phyloP scores from a whole-genome alignment of 2,797 vertebrate genomes.

The Taenioides sp. region DNA sequence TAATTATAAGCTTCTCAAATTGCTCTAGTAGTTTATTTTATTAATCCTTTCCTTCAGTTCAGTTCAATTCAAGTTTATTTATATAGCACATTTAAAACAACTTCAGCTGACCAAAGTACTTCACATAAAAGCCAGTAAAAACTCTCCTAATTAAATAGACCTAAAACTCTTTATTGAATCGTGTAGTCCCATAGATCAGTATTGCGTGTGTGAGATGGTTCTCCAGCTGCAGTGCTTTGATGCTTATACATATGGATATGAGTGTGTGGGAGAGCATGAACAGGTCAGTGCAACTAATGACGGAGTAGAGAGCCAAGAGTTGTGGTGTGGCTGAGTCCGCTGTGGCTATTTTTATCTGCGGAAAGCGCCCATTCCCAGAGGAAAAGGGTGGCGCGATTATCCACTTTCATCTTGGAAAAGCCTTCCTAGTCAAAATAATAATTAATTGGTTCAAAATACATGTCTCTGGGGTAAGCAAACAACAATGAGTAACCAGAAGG shows the following conservation, averaged over 20 bases:
- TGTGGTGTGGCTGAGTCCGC: constrained; percentile 67
- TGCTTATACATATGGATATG: constrained; percentile 68
- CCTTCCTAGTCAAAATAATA: constrained; percentile 85
- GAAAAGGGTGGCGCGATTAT: constrained; percentile 82
- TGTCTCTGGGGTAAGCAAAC: constrained; percentile 67
- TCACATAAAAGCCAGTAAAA: not conserved
- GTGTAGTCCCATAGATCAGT: constrained; percentile 23
- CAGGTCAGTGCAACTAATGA: constrained; percentile 81
- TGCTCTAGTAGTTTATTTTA: too few relatives aligned
- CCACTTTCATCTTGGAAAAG: constrained; percentile 83
- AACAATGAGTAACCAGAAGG: constrained; percentile 53
- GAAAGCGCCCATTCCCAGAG: constrained; percentile 83
- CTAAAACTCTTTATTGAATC: constrained; percentile 24
- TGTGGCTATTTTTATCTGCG: constrained; percentile 82
- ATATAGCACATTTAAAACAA: too few relatives aligned
- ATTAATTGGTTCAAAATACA: constrained; percentile 83
- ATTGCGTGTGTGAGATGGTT: constrained; percentile 27
- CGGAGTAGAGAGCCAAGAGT: constrained; percentile 74
- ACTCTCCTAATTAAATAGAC: not conserved
- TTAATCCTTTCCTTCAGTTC: not conserved
- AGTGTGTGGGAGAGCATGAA: constrained; percentile 69
- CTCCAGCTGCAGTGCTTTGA: constrained; percentile 31
- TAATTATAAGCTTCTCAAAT: too few relatives aligned
- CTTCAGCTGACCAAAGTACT: too few relatives aligned
- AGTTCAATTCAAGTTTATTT: too few relatives aligned